These are phyloP conservation scores for Epizoanthus rinbou DNA, from an alignment of 92 coral and sea anemone species.

Conservation along the genomic window DNA sequence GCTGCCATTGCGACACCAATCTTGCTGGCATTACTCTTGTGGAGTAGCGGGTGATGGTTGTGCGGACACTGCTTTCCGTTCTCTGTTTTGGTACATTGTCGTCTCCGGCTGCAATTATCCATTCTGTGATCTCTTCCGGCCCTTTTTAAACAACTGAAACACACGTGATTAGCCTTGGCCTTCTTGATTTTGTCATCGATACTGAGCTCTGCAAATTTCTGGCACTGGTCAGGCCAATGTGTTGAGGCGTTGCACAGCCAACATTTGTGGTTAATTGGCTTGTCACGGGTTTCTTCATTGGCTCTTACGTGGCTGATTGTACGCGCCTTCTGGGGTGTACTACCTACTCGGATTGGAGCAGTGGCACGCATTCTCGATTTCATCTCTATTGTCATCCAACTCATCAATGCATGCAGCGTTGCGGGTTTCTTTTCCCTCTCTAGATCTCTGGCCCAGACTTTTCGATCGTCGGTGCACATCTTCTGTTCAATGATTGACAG, in stretches of 20 bases:
- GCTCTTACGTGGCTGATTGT: conserved; percentile 12
- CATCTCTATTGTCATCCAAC: conserved; percentile 63
- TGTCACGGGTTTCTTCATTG: not conserved
- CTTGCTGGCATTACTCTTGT: conserved; percentile 33
- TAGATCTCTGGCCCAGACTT: conserved; percentile 39
- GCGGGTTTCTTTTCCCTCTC: conserved; percentile 51
- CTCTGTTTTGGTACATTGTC: conserved; percentile 52
- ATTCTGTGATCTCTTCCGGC: conserved; percentile 68
- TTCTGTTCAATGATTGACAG: conserved; percentile 46
- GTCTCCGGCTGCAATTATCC: conserved; percentile 50
- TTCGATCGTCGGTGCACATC: conserved; percentile 40
- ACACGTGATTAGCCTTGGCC: conserved; percentile 49
- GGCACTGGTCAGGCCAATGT: conserved; percentile 78
- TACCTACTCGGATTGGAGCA: conserved; percentile 44
- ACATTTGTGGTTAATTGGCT: conserved; percentile 22
- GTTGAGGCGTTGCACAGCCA: conserved; percentile 60
- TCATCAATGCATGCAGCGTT: conserved; percentile 51
- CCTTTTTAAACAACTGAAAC: conserved; percentile 56
- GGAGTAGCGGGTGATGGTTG: conserved; percentile 54
- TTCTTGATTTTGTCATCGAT: conserved; percentile 51
- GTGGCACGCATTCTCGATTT: conserved; percentile 59
- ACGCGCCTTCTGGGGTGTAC: not conserved
- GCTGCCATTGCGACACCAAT: conserved; percentile 52
- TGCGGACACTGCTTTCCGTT: conserved; percentile 46
- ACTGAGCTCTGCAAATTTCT: conserved; percentile 51